phyloP scores from a whole-genome alignment of 1,140 invertebrate genomes.

The Galleria mellonella region DNA sequence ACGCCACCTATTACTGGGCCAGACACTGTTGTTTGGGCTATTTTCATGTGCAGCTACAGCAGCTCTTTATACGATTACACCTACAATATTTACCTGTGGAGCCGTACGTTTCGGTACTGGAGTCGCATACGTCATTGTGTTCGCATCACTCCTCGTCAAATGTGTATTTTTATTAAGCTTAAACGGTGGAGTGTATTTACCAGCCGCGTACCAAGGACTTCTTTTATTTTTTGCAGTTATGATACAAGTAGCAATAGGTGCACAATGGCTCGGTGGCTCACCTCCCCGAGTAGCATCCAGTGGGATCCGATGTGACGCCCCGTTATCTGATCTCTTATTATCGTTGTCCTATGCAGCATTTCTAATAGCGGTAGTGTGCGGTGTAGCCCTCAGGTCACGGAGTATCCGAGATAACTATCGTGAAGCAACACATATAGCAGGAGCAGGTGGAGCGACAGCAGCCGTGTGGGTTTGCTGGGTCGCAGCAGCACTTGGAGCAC shows the following conservation, averaged over 20 bases:
- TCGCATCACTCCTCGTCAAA: slow-evolving; percentile 93
- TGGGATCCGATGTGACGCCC: slow-evolving; percentile 77
- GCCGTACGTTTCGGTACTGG: slow-evolving; percentile 90
- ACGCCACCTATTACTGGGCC: slow-evolving; percentile 92
- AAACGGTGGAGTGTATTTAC: slow-evolving; percentile 93
- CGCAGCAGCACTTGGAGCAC: slow-evolving; percentile 82
- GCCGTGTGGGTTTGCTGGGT: slow-evolving; percentile 92
- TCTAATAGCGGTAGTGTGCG: slow-evolving; percentile 88
- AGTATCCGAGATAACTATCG: slow-evolving; percentile 95
- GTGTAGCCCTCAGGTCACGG: slow-evolving; percentile 87
- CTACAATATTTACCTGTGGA: slow-evolving; percentile 87
- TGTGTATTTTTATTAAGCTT: slow-evolving; percentile 94
- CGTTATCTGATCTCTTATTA: slow-evolving; percentile 82
- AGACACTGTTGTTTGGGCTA: slow-evolving; percentile 90
- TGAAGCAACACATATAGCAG: slow-evolving; percentile 90
- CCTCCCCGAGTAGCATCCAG: slow-evolving; percentile 75
- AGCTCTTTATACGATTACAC: slow-evolving; percentile 85
- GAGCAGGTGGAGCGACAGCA: slow-evolving; percentile 87
- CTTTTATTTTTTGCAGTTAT: slow-evolving; percentile 92
- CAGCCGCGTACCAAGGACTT: slow-evolving; percentile 92
- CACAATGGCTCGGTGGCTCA: slow-evolving; percentile 87
- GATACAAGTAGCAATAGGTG: slow-evolving; percentile 91
- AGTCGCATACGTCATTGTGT: slow-evolving; percentile 91
- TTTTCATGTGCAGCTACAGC: slow-evolving; percentile 88
- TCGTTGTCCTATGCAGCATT: slow-evolving; percentile 88